A percentile compares a stretch with the other conserved stretches of the same genome.
Evolutionary conservation across 2,888 invertebrate genomes (phyloP).

Genomic region (Zaprionus lineosus): DNA sequence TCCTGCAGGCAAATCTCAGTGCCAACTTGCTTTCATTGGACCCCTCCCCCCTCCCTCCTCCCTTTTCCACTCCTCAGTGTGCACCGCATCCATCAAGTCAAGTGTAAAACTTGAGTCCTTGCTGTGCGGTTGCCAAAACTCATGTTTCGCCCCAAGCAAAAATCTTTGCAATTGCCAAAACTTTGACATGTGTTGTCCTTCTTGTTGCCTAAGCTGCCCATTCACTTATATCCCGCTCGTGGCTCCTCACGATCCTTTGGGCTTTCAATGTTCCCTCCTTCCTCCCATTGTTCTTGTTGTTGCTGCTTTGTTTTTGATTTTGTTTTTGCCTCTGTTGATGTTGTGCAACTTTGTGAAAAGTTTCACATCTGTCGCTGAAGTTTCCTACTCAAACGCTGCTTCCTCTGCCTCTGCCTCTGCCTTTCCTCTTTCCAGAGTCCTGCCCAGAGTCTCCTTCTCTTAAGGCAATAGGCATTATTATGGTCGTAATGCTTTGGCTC

Average conservation of each 20-base stretch:
- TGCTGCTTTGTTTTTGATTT: constrained; percentile 17
- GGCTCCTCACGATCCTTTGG: no score
- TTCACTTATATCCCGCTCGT: neutral
- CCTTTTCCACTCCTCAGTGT: no score
- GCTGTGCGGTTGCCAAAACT: constrained; percentile 55
- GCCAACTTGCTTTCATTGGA: no score
- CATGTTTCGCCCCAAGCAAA: constrained; percentile 38
- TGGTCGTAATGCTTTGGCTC: constrained; percentile 27
- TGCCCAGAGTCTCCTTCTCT: constrained; percentile 11
- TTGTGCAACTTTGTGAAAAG: constrained; percentile 54
- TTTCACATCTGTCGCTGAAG: constrained; percentile 55
- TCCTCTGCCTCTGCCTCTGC: no score
- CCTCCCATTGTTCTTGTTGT: constrained; percentile 7
- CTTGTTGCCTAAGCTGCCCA: constrained; percentile 27
- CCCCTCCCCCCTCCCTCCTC: no score
- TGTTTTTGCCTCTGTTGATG: constrained; percentile 34
- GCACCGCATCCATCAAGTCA: constrained; percentile 29
- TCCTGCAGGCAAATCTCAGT: constrained; percentile 39
- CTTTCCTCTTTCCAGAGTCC: no score
- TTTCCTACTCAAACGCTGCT: constrained; percentile 31
- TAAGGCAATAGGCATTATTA: constrained; percentile 43
- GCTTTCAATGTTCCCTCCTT: neutral
- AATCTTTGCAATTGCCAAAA: constrained; percentile 67
- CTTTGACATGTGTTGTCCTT: constrained; percentile 64
- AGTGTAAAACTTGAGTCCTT: constrained; percentile 26